These are phyloP conservation scores for Drosophila dives DNA, from an alignment of 2,888 invertebrate genomes.

Conservation along the genomic window DNA sequence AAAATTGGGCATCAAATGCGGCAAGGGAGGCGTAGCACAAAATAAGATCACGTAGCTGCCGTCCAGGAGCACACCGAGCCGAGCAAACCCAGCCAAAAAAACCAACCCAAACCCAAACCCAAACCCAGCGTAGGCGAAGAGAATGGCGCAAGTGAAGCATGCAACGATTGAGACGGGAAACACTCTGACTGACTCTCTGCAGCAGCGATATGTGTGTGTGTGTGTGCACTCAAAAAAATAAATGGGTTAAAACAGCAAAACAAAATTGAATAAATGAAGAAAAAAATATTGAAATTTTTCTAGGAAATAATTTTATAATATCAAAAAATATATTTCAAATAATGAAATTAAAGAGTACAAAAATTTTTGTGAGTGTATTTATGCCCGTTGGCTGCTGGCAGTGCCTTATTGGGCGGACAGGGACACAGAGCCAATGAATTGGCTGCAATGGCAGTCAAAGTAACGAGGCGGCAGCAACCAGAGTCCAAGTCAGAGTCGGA, in stretches of 20 bases:
- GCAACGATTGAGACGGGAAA: conserved; percentile 44
- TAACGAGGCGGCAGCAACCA: conserved; percentile 54
- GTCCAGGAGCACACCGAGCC: conserved; percentile 53
- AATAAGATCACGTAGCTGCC: conserved; percentile 83
- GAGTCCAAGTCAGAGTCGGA: conserved; percentile 27
- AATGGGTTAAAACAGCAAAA: not conserved
- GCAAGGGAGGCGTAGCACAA: conserved; percentile 58
- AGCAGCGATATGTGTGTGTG: conserved; percentile 1
- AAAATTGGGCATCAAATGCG: conserved; percentile 74
- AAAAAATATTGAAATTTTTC: not conserved
- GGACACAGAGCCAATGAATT: conserved; percentile 41
- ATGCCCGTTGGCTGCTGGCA: conserved; percentile 53
- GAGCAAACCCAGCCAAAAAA: conserved; percentile 16
- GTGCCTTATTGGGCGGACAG: conserved; percentile 51
- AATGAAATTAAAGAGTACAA: not conserved
- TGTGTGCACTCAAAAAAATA: not conserved
- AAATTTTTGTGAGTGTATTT: conserved; percentile 1
- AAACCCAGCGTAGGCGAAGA: conserved; percentile 59
- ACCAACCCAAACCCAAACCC: conserved; percentile 5
- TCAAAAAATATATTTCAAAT: not conserved
- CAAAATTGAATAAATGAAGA: not conserved
- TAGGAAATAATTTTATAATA: not conserved
- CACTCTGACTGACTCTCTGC: not conserved
- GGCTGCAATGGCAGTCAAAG: conserved; percentile 55
- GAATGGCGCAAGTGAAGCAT: conserved; percentile 74